Base-by-base conservation (phyloP, 2,888 invertebrate genomes). In the Thereva unica region DNA sequence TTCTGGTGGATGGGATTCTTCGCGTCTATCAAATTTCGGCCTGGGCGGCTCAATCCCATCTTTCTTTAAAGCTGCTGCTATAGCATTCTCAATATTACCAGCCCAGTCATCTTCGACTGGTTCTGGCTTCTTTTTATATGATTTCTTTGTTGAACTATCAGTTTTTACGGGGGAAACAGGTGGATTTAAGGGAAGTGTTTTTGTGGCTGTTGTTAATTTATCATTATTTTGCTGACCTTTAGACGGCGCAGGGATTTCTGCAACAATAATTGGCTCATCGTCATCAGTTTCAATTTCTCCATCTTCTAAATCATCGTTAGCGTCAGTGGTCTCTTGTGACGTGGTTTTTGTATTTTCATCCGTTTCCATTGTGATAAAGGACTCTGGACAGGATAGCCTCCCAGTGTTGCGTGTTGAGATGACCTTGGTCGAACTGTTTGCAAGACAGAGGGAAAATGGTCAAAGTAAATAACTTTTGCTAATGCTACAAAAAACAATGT, bases 251-350 rank as follows among this genome's bases (percentile, higher is more conserved):
- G 50, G n/a, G 42, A 66, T 63, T 12, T 53, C 35, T 34, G 12
- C 52, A 7, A 52, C 40, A 8, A 68, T 57, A 35, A 70, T 63
- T n/a, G 47, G 45, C 4, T 64, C 64, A 54, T 68, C 69, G 75
- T 83, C 84, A 71, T 85, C 85, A 68, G 85, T 84, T 73, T 92
- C 92, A 73, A 93, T 92, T 80, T 93, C 93, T 55, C 93, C 93
- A 77, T 93, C 93, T 82, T 94, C 93, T 71, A 93, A 84, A 78
- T 93, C 92, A 76, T 89, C 85, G 52, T 82, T 82, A 50, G 64
- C 59, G 34, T 54, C 50, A 47, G 23, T 23, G 23, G 23, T 23
- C 23, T 23, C 23, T 23, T 23, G 23, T 23, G 23, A 23, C 23
- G 23, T 23, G 23, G 23, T 23, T 23, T 23, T 23, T 23, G 23